Conservation (phyloP, 1,140 invertebrate genomes). For the Drosophila neocordata region DNA sequence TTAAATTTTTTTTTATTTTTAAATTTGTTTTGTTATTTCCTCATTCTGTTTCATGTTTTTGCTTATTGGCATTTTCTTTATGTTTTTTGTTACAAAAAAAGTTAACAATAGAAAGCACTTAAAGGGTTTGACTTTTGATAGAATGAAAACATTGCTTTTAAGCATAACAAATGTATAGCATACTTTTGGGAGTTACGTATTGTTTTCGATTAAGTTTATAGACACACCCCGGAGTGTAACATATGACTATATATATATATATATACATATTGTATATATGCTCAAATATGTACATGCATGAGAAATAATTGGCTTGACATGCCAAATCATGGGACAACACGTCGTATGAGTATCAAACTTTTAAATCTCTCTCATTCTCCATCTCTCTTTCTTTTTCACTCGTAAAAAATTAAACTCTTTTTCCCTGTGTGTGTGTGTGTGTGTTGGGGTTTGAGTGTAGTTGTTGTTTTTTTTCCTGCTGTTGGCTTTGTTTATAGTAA, state of each 20-base stretch:
- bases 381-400: not conserved
- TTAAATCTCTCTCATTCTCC: not conserved
- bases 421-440: not conserved
- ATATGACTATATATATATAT: too few relatives aligned
- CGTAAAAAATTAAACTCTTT: conserved; percentile 3
- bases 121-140: too few relatives aligned
- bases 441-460: too few relatives aligned
- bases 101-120: too few relatives aligned
- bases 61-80: too few relatives aligned
- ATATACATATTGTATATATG: conserved; percentile 3
- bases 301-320: conserved; percentile 6
- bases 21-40: too few relatives aligned
- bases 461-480: not conserved
- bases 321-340: conserved; percentile 9
- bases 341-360: conserved; percentile 10
- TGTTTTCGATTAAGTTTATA: not conserved
- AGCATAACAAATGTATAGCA: not conserved
- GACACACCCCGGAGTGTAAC: not conserved
- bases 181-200: not conserved
- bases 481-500: too few relatives aligned
- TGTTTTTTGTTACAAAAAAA: too few relatives aligned
- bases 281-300: conserved; percentile 9
- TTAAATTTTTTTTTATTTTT: too few relatives aligned
- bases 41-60: too few relatives aligned
- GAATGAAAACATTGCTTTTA: too few relatives aligned